Conservation (phyloP, 64 coral and sea anemone species). For the Stichodactyla helianthus region DNA sequence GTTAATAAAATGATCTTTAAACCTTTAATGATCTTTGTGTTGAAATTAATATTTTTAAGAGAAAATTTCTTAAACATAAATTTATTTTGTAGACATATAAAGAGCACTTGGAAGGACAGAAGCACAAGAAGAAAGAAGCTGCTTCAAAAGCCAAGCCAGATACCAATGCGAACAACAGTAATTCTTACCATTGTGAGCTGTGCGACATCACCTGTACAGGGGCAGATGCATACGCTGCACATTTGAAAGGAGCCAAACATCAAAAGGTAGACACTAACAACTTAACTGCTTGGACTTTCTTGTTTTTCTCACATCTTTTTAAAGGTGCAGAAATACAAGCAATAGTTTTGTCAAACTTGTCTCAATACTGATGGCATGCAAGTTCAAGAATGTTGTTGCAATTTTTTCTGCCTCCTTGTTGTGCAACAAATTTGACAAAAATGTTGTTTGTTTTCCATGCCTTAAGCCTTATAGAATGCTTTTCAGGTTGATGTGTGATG, state of each 20-base stretch:
- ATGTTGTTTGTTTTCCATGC: no score
- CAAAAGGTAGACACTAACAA: slow-evolving; percentile 60
- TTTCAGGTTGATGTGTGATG: no score
- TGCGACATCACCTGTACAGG: slow-evolving; percentile 96
- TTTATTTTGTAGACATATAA: slow-evolving; percentile 79
- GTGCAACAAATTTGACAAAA: no score
- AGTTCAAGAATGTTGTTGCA: no score
- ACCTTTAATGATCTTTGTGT: no score
- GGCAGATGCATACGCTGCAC: slow-evolving; percentile 87
- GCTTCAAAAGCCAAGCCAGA: slow-evolving; percentile 79
- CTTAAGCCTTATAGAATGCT: no score
- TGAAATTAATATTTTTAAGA: neutral
- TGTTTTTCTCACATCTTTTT: no score
- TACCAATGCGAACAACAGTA: slow-evolving; percentile 39
- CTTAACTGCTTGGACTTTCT: no score
- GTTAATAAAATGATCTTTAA: neutral
- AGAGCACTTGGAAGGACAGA: slow-evolving; percentile 97
- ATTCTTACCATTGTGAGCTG: slow-evolving; percentile 85
- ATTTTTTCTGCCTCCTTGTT: no score
- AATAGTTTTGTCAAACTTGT: no score
- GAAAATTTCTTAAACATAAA: neutral
- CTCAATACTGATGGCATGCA: no score
- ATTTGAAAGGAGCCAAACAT: slow-evolving; percentile 98
- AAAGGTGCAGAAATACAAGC: no score
- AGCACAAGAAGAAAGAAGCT: slow-evolving; percentile 98